These are phyloP conservation scores for Drosophila kohkoa DNA, from an alignment of 1,140 invertebrate species.

Conservation along the genomic window DNA sequence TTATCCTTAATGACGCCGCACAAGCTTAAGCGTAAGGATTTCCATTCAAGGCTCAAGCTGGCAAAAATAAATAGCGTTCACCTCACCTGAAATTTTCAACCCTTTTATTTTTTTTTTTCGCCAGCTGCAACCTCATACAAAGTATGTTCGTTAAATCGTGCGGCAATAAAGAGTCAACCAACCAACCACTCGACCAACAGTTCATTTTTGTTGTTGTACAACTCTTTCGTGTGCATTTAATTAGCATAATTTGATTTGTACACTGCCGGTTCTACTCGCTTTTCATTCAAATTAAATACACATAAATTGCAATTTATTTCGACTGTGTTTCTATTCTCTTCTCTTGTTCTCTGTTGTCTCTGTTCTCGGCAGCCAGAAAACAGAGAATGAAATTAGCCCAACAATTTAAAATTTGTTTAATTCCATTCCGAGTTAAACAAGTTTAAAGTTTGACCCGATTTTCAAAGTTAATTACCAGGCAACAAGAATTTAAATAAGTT, in stretches of 20 bases:
- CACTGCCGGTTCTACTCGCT: constrained; percentile 31
- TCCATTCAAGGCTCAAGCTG: constrained; percentile 7
- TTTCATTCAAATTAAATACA: constrained; percentile 59
- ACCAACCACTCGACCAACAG: constrained; percentile 60
- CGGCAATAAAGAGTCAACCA: constrained; percentile 65
- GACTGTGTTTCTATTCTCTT: constrained; percentile 3
- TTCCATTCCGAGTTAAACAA: not conserved
- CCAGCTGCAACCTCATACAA: not conserved
- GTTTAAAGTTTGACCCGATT: constrained; percentile 23
- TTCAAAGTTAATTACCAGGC: constrained; percentile 48
- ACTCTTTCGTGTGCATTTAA: constrained; percentile 62
- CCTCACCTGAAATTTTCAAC: constrained; percentile 37
- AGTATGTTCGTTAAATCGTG: constrained; percentile 63
- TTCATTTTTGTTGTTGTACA: constrained; percentile 30
- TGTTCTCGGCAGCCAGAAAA: not conserved
- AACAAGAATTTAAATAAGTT: constrained; percentile 33
- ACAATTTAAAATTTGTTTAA: constrained; percentile 37
- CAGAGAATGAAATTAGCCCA: constrained; percentile 37
- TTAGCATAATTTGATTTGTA: constrained; percentile 75
- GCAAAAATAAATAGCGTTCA: constrained; percentile 73
- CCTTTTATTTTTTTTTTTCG: not conserved
- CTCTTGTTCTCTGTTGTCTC: constrained; percentile 13
- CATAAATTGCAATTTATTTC: constrained; percentile 61
- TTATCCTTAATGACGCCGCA: constrained; percentile 7
- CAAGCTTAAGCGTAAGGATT: constrained; percentile 34